Evolutionary conservation across 2,888 invertebrate species (phyloP).

Genomic region (Philopedon plagiatum): DNA sequence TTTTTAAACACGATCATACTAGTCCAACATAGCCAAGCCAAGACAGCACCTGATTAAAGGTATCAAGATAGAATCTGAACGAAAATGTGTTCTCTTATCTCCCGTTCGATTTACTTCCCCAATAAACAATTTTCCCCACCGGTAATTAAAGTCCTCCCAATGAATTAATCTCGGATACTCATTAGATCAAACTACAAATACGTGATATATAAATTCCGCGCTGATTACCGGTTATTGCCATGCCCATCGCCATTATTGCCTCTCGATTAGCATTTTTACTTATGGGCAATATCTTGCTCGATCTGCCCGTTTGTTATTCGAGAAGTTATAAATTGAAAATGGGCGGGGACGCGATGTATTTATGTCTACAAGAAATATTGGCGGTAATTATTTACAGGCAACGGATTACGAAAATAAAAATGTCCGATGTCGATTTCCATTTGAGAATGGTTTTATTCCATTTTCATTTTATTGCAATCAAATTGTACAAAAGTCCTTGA

Average conservation of each 20-base stretch:
- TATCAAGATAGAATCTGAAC: constrained; percentile 16
- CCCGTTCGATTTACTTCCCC: constrained; percentile 32
- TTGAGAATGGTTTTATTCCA: constrained; percentile 5
- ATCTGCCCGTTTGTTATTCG: constrained; percentile 50
- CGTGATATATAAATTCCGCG: constrained; percentile 51
- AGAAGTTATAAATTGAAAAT: constrained; percentile 53
- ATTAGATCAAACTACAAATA: constrained; percentile 51
- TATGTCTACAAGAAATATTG: constrained; percentile 50
- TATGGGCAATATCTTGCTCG: constrained; percentile 44
- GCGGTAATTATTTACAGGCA: constrained; percentile 41
- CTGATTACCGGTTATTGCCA: constrained; percentile 51
- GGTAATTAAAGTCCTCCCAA: constrained; percentile 50
- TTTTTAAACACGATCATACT: no score
- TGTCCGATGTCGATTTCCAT: not conserved
- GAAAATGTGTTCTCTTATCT: constrained; percentile 37
- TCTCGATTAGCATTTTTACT: constrained; percentile 52
- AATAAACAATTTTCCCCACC: constrained; percentile 48
- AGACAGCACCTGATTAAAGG: not conserved
- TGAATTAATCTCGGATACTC: constrained; percentile 50
- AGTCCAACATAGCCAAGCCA: no score
- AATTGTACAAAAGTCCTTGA: not conserved
- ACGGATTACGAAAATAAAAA: constrained; percentile 24
- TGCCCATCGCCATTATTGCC: constrained; percentile 49
- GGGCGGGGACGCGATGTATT: constrained; percentile 47
- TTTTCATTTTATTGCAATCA: not conserved